Evolutionary conservation across 2,888 invertebrate genomes (phyloP).

Genomic region (Amiota mariae): DNA sequence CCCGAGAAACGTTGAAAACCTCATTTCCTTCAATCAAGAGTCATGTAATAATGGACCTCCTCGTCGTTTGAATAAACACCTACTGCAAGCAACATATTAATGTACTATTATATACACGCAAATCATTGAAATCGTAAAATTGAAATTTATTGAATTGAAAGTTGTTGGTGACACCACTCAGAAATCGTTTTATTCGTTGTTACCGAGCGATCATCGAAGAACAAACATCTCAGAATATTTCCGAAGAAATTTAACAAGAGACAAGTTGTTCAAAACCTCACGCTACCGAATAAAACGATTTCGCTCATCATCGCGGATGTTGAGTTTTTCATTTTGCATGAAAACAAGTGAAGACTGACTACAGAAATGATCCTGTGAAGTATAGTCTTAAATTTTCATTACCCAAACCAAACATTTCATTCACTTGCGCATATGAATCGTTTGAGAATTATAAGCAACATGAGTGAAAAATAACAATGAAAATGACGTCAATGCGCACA

Average conservation of each 20-base stretch:
- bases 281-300: constrained; percentile 75
- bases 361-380: constrained; percentile 82
- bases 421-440: constrained; percentile 32
- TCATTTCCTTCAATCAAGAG: too few relatives aligned
- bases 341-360: constrained; percentile 78
- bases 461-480: constrained; percentile 2
- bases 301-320: constrained; percentile 77
- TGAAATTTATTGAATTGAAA: constrained; percentile 44
- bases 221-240: constrained; percentile 19
- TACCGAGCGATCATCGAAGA: constrained; percentile 66
- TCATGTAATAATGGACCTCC: too few relatives aligned
- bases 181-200: constrained; percentile 61
- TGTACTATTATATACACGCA: too few relatives aligned
- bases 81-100: too few relatives aligned
- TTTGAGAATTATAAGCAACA: constrained; percentile 52
- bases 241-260: background rate
- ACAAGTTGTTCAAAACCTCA: constrained; percentile 68
- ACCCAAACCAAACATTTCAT: constrained; percentile 1
- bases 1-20: too few relatives aligned
- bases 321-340: constrained; percentile 74
- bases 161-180: constrained; percentile 56
- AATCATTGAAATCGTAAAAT: too few relatives aligned
- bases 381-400: constrained; percentile 70
- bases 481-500: too few relatives aligned
- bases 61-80: too few relatives aligned